Conservation (phyloP, 2,113 vertebrate genomes). For the Riparia riparia region DNA sequence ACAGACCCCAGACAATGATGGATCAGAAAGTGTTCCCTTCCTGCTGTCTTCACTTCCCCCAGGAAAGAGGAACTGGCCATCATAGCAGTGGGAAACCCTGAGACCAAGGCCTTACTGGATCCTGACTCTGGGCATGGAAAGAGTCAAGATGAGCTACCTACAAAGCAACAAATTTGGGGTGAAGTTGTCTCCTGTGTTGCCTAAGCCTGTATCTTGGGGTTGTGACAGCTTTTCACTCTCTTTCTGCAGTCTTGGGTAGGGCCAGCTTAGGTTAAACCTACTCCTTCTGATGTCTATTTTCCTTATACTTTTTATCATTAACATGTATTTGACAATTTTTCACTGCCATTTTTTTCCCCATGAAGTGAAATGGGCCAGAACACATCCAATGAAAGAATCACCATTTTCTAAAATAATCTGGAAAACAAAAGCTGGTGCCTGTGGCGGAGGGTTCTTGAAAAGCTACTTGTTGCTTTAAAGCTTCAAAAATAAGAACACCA, state of each 20-base stretch:
- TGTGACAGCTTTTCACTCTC: neutral
- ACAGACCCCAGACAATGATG: rapidly evolving
- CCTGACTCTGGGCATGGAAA: neutral
- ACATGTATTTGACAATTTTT: neutral
- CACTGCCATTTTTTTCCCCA: neutral
- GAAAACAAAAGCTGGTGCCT: neutral
- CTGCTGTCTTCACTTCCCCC: neutral
- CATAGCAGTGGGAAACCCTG: neutral
- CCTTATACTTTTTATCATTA: neutral
- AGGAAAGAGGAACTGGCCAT: neutral
- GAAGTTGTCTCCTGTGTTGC: neutral
- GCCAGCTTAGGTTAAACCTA: neutral
- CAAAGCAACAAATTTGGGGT: rapidly evolving
- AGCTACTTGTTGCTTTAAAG: slow-evolving; percentile 7
- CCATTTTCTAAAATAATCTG: neutral
- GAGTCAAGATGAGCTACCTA: neutral
- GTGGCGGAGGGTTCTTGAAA: neutral
- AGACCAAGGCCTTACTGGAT: neutral
- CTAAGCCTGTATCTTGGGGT: neutral
- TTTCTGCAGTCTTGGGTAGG: neutral
- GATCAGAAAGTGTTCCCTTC: neutral
- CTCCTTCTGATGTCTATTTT: neutral
- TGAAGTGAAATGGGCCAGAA: neutral
- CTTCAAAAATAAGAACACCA: neutral
- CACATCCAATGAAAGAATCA: neutral